Base-by-base conservation (phyloP, 2,113 vertebrate species). In the Microtus oregoni region DNA sequence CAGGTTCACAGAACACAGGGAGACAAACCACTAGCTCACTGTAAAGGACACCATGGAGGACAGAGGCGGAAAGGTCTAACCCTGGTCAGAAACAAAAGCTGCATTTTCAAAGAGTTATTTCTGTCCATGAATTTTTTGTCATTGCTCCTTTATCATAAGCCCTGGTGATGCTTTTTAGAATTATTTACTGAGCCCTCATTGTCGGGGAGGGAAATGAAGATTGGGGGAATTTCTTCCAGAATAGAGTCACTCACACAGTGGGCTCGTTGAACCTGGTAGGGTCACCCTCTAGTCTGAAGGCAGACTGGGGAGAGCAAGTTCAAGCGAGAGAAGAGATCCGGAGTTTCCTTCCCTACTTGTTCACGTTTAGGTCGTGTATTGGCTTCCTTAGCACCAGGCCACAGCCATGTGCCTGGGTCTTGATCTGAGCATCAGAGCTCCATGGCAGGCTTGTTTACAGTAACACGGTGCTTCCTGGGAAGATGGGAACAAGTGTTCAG, bases 361-460 rank as follows among this genome's bases (percentile, higher is more conserved):
- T 2, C 0, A 1, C 0, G 0, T 24, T 76, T 35, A 28, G 1
- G 1, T 41, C 32, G 1, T 17, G 11, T n/a, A 19, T 47, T 28
- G 19, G 0, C 13, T 41, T 32, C 19, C 35, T 44, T 0, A 1
- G 76, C n/a, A 35, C 63, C 26, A 15, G 77, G 17, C 32, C 5
- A 44, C 38, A 76, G 20, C 52, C 3, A 6, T 0, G 0, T 20
- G 38, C 32, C 0, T 1, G 0, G 0, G 14, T 8, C 6, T 65
- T 47, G 24, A 20, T 26, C 41, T 35, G 1, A 1, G 3, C 13
- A 30, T 28, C 17, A 55, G 17, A 32, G 19, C 44, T 83, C 52
- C 22, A 11, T 0, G 0, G 28, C 20, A 44, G 44, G 2, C 65
- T 52, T 72, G 10, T n/a, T 30, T 47, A 13, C 58, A 96, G 12